Evolutionary conservation across 1,140 invertebrate species (phyloP).

Genomic region (Drosophila bipectinata): DNA sequence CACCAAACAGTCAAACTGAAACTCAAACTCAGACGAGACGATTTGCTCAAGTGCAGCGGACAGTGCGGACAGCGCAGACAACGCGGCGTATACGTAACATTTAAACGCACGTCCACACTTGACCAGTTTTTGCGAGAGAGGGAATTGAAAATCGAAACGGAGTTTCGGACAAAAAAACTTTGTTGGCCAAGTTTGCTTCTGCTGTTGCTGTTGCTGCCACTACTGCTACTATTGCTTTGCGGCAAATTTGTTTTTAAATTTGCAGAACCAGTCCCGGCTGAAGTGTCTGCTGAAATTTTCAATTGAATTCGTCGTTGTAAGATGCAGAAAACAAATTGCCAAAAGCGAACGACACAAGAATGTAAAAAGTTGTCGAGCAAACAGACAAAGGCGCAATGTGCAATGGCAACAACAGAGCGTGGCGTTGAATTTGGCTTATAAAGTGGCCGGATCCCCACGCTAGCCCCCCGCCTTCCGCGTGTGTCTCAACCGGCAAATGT

Average conservation of each 20-base stretch:
- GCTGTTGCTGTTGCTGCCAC: not conserved
- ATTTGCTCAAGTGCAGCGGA: slow-evolving; percentile 60
- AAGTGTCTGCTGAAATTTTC: slow-evolving; percentile 69
- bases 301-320: slow-evolving; percentile 75
- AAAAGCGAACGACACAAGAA: slow-evolving; percentile 46
- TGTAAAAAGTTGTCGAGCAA: slow-evolving; percentile 54
- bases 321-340: slow-evolving; percentile 74
- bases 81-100: slow-evolving; percentile 75
- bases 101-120: slow-evolving; percentile 77
- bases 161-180: slow-evolving; percentile 44
- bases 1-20: slow-evolving; percentile 1
- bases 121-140: slow-evolving; percentile 50
- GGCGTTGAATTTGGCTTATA: slow-evolving; percentile 73
- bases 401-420: slow-evolving; percentile 15
- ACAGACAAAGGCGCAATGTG: slow-evolving; percentile 67
- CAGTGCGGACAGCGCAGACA: slow-evolving; percentile 38
- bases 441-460: slow-evolving; percentile 55
- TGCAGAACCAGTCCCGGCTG: slow-evolving; percentile 23
- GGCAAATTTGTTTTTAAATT: slow-evolving; percentile 81
- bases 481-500: slow-evolving; percentile 54
- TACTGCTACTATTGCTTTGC: slow-evolving; percentile 49
- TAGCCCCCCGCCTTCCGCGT: not conserved
- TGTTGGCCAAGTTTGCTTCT: slow-evolving; percentile 48
- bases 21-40: slow-evolving; percentile 27
- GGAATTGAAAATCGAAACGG: slow-evolving; percentile 57